These are phyloP conservation scores for Liolophura sinensis DNA, from an alignment of 1,140 invertebrate species.

Conservation along the genomic window DNA sequence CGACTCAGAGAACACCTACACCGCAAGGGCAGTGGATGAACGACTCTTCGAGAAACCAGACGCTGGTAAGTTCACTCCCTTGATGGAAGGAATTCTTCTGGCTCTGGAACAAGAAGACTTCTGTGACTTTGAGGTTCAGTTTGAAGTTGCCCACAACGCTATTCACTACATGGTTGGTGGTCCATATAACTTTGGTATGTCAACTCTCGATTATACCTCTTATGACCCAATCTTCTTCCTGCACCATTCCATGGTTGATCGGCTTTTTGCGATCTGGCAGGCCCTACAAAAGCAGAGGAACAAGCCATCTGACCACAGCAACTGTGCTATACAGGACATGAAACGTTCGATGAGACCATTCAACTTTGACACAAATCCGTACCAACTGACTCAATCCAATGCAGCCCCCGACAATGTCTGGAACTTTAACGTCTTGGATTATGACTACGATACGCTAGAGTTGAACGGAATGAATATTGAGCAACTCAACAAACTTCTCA, in stretches of 20 bases:
- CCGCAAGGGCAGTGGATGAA: slow-evolving; percentile 24
- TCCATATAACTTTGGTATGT: slow-evolving; percentile 21
- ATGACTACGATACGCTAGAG: slow-evolving; percentile 21
- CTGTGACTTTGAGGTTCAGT: slow-evolving; percentile 33
- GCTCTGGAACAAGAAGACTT: slow-evolving; percentile 29
- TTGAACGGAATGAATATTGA: slow-evolving; percentile 20
- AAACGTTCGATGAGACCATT: slow-evolving; percentile 21
- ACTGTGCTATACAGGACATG: slow-evolving; percentile 14
- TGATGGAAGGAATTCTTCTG: slow-evolving; percentile 19
- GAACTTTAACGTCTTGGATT: slow-evolving; percentile 2
- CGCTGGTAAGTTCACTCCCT: slow-evolving; percentile 11
- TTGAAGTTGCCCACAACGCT: slow-evolving; percentile 29
- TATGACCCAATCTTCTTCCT: slow-evolving; percentile 25
- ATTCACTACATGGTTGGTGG: slow-evolving; percentile 34
- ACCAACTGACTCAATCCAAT: slow-evolving; percentile 13
- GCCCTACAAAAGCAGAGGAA: slow-evolving; percentile 22
- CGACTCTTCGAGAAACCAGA: slow-evolving; percentile 20
- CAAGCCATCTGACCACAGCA: slow-evolving; percentile 10
- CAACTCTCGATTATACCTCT: slow-evolving; percentile 27
- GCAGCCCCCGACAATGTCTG: slow-evolving; percentile 5
- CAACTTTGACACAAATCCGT: slow-evolving; percentile 22
- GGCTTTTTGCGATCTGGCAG: slow-evolving; percentile 23
- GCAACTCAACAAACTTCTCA: slow-evolving; percentile 13
- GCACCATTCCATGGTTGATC: slow-evolving; percentile 27
- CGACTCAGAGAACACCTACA: slow-evolving; percentile 12